Conservation (phyloP, 2,113 vertebrate genomes). For the Azemiops feae region DNA sequence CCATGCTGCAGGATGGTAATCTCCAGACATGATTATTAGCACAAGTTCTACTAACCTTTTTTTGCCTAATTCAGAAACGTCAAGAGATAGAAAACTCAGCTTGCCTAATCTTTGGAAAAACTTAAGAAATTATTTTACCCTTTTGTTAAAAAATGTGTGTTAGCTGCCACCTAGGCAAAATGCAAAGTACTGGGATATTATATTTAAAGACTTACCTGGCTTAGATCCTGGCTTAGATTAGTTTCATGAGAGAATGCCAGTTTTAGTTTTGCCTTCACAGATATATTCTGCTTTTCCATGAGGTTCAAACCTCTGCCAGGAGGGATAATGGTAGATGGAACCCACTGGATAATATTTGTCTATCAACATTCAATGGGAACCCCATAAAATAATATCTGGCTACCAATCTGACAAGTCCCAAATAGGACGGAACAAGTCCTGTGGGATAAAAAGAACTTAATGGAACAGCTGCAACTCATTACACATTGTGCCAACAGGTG, state of each 20-base stretch:
- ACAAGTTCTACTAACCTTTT: background rate
- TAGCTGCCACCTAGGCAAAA: background rate
- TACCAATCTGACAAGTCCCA: background rate
- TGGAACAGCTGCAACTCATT: background rate
- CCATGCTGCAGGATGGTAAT: background rate
- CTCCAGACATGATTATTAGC: background rate
- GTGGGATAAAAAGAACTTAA: background rate
- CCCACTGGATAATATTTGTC: background rate
- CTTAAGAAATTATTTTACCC: background rate
- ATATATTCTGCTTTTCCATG: background rate
- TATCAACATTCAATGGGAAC: background rate
- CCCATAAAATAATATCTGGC: background rate
- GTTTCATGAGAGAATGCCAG: background rate
- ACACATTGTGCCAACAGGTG: background rate
- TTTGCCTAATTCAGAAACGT: background rate
- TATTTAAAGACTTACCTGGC: background rate
- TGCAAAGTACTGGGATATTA: background rate
- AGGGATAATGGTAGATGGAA: background rate
- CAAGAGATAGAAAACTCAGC: background rate
- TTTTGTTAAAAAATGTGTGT: background rate
- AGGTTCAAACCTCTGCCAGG: background rate
- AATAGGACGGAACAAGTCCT: background rate
- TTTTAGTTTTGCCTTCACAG: too few species aligned
- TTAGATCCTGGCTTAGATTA: too few species aligned
- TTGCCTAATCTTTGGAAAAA: background rate